Conservation (phyloP, 1,140 invertebrate genomes). For the Lamellibrachia luymesi region DNA sequence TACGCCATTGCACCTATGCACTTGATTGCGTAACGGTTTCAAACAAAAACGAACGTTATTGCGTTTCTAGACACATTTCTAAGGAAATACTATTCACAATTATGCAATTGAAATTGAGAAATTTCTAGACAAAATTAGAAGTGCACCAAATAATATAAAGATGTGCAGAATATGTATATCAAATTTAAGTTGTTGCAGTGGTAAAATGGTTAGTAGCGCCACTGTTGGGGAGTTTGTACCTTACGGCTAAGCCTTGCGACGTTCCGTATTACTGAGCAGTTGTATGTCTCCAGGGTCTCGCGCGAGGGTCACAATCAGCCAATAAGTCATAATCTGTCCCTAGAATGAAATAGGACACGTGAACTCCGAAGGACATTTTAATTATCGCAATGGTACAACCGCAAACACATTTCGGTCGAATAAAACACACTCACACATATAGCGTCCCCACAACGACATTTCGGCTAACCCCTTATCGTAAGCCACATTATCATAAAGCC, state of each 20-base stretch:
- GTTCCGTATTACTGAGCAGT: not conserved
- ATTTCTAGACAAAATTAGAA: too few relatives aligned
- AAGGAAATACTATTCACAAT: too few relatives aligned
- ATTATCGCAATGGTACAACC: not conserved
- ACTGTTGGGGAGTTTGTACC: not conserved
- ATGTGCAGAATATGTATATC: not conserved
- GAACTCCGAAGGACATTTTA: constrained; percentile 4
- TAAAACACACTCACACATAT: not conserved
- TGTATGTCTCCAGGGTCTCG: too few relatives aligned
- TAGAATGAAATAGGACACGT: not conserved
- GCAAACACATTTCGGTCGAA: not conserved
- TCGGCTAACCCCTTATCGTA: not conserved
- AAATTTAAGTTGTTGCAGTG: not conserved
- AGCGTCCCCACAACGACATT: constrained; percentile 2
- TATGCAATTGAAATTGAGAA: too few relatives aligned
- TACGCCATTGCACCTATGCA: too few relatives aligned
- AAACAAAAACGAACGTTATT: too few relatives aligned
- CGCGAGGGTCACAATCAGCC: not conserved
- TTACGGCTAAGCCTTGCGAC: too few relatives aligned
- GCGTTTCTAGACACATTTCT: too few relatives aligned
- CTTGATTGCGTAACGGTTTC: too few relatives aligned
- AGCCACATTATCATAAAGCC: not conserved
- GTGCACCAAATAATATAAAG: not conserved
- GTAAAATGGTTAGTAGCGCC: not conserved
- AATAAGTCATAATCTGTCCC: not conserved